Conservation (phyloP, 2,888 invertebrate species). For the Brachycybe producta region DNA sequence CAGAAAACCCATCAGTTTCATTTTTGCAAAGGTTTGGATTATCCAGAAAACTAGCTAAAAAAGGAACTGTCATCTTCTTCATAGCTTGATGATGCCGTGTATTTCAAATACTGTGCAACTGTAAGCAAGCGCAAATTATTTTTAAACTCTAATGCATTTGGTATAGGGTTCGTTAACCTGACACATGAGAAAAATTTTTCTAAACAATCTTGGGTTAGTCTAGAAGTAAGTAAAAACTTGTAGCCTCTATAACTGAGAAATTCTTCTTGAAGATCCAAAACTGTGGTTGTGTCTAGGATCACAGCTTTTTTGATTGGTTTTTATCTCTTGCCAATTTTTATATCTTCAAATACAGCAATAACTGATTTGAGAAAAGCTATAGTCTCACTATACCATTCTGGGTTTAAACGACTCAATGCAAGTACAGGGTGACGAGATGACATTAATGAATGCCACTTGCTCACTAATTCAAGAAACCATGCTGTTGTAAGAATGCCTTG, state of each 20-base stretch:
- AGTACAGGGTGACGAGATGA: neutral
- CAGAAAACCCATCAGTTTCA: no score
- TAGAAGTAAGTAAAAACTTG: neutral
- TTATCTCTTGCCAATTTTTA: neutral
- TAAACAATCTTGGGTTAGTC: neutral
- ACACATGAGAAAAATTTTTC: neutral
- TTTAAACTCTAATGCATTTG: neutral
- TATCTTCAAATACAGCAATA: neutral
- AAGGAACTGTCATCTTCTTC: no score
- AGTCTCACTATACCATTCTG: constrained; percentile 1
- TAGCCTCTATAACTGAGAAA: neutral
- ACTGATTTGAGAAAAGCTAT: neutral
- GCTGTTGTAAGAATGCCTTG: constrained; percentile 1
- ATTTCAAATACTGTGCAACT: neutral
- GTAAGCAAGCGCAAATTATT: neutral
- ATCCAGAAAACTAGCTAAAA: no score
- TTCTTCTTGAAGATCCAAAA: neutral
- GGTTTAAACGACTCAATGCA: neutral
- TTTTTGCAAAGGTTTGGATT: no score
- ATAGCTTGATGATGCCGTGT: no score
- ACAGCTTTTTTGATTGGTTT: neutral
- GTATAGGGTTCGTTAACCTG: neutral
- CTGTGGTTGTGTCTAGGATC: neutral
- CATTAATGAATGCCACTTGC: constrained; percentile 1
- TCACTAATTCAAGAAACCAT: constrained; percentile 7